These are phyloP conservation scores for Limnodromus scolopaceus DNA, from an alignment of 2,797 vertebrate genomes.

Conservation along the genomic window DNA sequence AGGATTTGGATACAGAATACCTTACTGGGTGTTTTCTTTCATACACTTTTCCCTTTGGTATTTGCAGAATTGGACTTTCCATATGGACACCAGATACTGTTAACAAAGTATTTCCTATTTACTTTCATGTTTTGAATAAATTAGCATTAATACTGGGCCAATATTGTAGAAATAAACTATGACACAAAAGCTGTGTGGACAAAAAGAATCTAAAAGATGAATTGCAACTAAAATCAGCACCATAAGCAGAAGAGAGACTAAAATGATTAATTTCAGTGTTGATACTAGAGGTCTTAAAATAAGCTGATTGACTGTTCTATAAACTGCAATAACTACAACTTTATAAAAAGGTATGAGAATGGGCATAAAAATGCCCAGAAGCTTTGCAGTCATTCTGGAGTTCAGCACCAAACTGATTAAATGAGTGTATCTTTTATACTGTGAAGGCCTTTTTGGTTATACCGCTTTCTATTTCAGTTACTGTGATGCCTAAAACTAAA, in stretches of 20 bases:
- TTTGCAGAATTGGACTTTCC: background rate
- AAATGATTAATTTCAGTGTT: background rate
- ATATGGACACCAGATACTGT: background rate
- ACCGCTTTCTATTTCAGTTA: background rate
- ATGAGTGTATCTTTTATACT: background rate
- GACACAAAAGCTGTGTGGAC: background rate
- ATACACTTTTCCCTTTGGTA: background rate
- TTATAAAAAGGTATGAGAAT: background rate
- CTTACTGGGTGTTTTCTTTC: background rate
- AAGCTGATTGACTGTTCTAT: background rate
- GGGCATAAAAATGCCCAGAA: background rate
- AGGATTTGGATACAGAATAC: background rate
- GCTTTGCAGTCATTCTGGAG: background rate
- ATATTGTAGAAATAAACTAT: background rate
- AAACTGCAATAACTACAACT: background rate
- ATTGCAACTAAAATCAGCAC: background rate
- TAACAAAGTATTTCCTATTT: background rate
- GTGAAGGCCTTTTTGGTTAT: background rate
- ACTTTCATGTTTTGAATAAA: slow-evolving; percentile 8
- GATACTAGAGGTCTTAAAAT: background rate
- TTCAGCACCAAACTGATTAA: background rate
- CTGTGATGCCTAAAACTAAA: background rate
- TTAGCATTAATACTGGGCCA: background rate
- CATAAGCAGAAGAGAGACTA: background rate
- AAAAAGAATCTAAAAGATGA: background rate